Evolutionary conservation across 2,888 invertebrate species (phyloP), one percentile per base, ranked within the genome.

Genomic region (Folsomia candida): DNA sequence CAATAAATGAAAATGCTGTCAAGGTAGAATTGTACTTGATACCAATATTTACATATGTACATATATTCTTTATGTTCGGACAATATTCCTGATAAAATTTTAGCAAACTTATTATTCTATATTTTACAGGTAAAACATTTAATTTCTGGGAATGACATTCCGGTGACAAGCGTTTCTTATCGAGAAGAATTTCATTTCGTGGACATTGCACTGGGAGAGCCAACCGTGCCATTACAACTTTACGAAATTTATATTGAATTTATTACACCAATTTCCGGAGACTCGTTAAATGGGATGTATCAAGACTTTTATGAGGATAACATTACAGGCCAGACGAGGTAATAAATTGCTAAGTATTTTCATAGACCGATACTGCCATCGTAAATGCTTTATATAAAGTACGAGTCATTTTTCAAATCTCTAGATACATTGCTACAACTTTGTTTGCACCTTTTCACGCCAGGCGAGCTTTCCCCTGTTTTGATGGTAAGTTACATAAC

Each of bases 381-480:
- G n/a, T n/a, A n/a, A n/a, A n/a, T n/a, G n/a, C n/a, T 11, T 57
- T 11, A 6, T 22, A 57, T 57, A 20, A 57, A 11, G 9, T 57
- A 57, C 6, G 20, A 27, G 29, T n/a, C 20, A 28, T 6, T 62
- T 62, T 64, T 64, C 11, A 18, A 6, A 6, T 54, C 65, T 58
- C 1, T 73, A 83, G 82, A 68, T 81, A 77, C 71, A 62, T 85
- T 66, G 84, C 84, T 1, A 83, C 83, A 3, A 86, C 85, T 11
- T 85, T 83, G 70, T 81, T 83, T 74, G 81, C 83, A 51, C 80
- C 82, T 2, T 81, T 81, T 11, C 80, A 81, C 67, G 81, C 82
- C 9, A 70, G 83, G 57, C 69, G 89, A 80, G 93, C 91, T 0
- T 94, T 94, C 81, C 94, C 94, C 4, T 93, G 93, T 82, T 92